Evolutionary conservation across 2,797 vertebrate species (phyloP), one percentile per base, ranked within the genome.

Genomic region (Meriones psammophilus): DNA sequence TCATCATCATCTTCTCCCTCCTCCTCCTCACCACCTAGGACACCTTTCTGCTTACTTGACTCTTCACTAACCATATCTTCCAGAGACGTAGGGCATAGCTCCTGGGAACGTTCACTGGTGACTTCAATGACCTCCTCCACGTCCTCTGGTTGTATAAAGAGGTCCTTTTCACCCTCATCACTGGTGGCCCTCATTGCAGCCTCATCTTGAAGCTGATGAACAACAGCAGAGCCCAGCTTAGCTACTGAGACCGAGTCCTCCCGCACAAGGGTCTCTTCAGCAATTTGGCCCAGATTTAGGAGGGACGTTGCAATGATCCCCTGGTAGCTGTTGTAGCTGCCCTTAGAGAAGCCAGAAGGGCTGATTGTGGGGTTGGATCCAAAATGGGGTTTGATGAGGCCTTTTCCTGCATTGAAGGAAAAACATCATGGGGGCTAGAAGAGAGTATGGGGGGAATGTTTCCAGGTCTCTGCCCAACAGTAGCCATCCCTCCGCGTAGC

Each of bases 281-380:
- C 97, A 86, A 99, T 98, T 97, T 98, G 98, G 97, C 99, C 99
- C 94, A 99, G 98, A 98, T 99, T 99, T 42, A 99, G 98, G 95
- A 99, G 99, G 80, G 99, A 99, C 97, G 99, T 99, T 95, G 99
- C 99, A 20, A 99, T 99, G 95, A 98, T 98, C 92, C 98, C 98
- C 97, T 99, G 99, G 92, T 98, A 99, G 98, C 98, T 98, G 97
- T 98, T 98, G 36, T 98, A 98, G 96, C 98, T 98, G 97, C 98
- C 98, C 97, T 98, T 98, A 97, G 98, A 98, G 54, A 98, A 86
- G 92, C 97, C 96, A 8, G 97, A 73, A 0, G 97, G 88, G 94
- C 96, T 97, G 46, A 97, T 93, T 64, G 95, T 46, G 0, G 97
- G 89, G 56, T 66, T 98, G 86, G 98, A 96, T 94, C 98, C 98